Base-by-base conservation (phyloP, 2,888 invertebrate species). In the Mythimna pallens region DNA sequence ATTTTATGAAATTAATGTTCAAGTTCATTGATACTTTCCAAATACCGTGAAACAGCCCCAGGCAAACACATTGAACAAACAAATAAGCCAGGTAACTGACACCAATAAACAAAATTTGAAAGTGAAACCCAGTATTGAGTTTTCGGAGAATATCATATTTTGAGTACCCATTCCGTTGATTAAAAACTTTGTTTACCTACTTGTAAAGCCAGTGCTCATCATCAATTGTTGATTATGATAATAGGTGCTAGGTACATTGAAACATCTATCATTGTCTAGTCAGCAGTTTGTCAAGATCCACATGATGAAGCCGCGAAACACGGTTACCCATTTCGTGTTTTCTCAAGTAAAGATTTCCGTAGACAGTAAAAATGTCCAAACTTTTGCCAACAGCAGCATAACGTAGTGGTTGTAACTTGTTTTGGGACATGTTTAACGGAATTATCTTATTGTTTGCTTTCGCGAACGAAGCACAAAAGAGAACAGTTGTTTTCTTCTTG, bases 351-450 rank as follows among this genome's bases (percentile, higher is more conserved):
- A 86, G 87, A 88, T 88, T 89, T 89, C 87, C 86, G 81, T 87
- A 89, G 89, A 90, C 89, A 89, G 87, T 92, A 92, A 93, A 93
- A 93, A 92, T 92, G 92, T 92, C 91, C 82, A 91, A 93, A 93
- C 87, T 93, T 92, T 90, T 87, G 84, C 86, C 85, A 89, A 89
- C 87, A 86, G 66, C 73, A 84, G 76, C 87, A 88, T 89, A 91
- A 91, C 88, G 87, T 89, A 90, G 89, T 91, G 89, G 89, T 86
- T 88, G 88, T 87, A 88, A 88, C 89, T 89, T 89, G 87, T 90
- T 89, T 89, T 82, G 86, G 78, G 89, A 89, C 89, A 89, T 89
- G 86, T 89, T 89, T 87, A 89, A 88, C 84, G 83, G 82, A 86
- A 87, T 89, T 87, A 89, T 89, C 88, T 86, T 83, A 85, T 87